Percentiles rank a stretch among this genome's conserved stretches.
These are phyloP conservation scores for Masnerella sp. DNA, from an alignment of 2,888 invertebrate genomes.

Conservation along the genomic window DNA sequence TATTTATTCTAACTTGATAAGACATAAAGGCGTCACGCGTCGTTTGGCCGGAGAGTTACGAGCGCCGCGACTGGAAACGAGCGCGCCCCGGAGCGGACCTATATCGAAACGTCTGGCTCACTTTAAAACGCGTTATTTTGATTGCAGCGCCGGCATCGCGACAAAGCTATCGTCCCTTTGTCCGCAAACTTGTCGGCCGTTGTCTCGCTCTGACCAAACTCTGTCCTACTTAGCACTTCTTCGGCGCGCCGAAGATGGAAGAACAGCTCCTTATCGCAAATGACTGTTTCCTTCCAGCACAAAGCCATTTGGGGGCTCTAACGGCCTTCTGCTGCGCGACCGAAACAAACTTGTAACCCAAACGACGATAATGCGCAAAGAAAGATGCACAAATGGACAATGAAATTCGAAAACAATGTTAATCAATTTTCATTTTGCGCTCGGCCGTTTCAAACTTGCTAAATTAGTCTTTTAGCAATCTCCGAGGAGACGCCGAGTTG, in stretches of 20 bases:
- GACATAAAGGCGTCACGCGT: slow-evolving; percentile 67
- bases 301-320: slow-evolving; percentile 73
- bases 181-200: slow-evolving; percentile 56
- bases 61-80: slow-evolving; percentile 55
- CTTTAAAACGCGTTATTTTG: slow-evolving; percentile 73
- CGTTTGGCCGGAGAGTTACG: slow-evolving; percentile 67
- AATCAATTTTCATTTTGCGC: slow-evolving; percentile 20
- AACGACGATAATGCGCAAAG: slow-evolving; percentile 59
- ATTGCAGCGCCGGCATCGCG: slow-evolving; percentile 70
- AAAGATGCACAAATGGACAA: slow-evolving; percentile 23
- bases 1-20: slow-evolving; percentile 68
- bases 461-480: no score
- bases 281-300: slow-evolving; percentile 74
- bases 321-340: slow-evolving; percentile 67
- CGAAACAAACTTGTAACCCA: slow-evolving; percentile 67
- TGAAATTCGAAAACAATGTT: slow-evolving; percentile 23
- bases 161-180: slow-evolving; percentile 64
- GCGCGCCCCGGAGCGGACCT: slow-evolving; percentile 53
- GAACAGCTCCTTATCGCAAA: slow-evolving; percentile 75
- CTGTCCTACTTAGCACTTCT: slow-evolving; percentile 58
- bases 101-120: slow-evolving; percentile 67
- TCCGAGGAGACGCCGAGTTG: no score
- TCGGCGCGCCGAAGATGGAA: slow-evolving; percentile 63
- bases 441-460: no score
- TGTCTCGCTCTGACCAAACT: slow-evolving; percentile 45